These are phyloP conservation scores for Bucco capensis DNA, from an alignment of 2,113 vertebrate species.

Conservation along the genomic window DNA sequence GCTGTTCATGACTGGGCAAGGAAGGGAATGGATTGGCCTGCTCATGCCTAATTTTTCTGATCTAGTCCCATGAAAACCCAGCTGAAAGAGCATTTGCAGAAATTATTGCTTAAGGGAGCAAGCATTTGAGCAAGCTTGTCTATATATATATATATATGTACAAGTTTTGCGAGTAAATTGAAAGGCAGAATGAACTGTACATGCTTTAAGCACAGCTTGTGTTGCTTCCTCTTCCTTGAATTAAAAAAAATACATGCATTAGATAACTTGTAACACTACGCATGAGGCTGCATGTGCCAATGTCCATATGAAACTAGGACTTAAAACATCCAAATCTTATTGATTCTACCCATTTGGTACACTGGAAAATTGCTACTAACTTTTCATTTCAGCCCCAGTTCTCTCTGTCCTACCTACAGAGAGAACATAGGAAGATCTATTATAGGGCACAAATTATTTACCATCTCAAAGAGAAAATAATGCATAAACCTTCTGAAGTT, in stretches of 20 bases:
- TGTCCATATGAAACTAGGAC: not conserved
- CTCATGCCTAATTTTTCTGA: not conserved
- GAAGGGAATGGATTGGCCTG: not conserved
- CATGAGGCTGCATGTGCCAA: not conserved
- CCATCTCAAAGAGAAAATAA: not conserved
- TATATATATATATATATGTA: not conserved
- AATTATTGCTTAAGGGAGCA: not conserved
- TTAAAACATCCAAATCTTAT: not conserved
- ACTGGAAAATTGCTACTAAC: not conserved
- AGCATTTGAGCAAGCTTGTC: not conserved
- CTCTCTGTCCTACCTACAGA: not conserved
- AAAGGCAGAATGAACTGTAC: not conserved
- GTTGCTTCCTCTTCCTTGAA: not conserved
- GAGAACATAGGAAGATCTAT: not conserved
- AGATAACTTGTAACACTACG: not conserved
- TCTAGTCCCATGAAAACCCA: not conserved
- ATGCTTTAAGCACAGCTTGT: not conserved
- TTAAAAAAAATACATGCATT: not conserved
- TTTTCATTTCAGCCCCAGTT: not conserved
- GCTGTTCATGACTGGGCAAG: not conserved
- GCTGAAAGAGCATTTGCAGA: not conserved
- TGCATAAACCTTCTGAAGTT: not conserved
- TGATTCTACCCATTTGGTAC: not conserved
- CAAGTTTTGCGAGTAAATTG: not conserved
- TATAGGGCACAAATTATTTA: not conserved